phyloP scores from a whole-genome alignment of 2,113 vertebrate species.

The Gadus macrocephalus region DNA sequence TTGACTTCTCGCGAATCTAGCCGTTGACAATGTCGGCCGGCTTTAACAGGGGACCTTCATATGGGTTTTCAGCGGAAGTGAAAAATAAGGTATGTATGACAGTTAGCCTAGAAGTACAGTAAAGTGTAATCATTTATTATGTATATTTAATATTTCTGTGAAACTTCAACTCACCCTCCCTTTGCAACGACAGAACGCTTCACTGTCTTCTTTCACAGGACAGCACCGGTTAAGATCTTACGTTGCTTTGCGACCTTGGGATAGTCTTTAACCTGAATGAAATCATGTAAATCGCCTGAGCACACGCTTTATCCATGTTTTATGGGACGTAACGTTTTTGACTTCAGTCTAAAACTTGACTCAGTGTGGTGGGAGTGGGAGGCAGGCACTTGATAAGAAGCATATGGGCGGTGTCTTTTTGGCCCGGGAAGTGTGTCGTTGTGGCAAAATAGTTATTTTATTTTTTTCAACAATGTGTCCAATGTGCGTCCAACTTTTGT shows the following conservation, averaged over 20 bases:
- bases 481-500: neutral
- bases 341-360: neutral
- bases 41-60: conserved; percentile 72
- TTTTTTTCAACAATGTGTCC: neutral
- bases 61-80: conserved; percentile 72
- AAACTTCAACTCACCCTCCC: no score
- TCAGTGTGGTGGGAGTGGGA: neutral
- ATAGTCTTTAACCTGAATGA: no score
- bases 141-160: no score
- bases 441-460: conserved; percentile 29
- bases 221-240: no score
- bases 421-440: conserved; percentile 36
- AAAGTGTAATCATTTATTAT: no score
- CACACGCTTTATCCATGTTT: no score
- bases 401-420: conserved; percentile 55
- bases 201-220: no score
- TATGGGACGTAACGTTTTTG: neutral
- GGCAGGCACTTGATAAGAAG: conserved; percentile 11
- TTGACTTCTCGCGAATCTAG: neutral
- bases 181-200: no score
- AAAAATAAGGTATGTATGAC: conserved; percentile 64
- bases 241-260: no score
- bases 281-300: no score
- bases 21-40: conserved; percentile 51
- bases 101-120: no score